Conservation (phyloP, 2,113 vertebrate genomes). For the Ovis canadensis region DNA sequence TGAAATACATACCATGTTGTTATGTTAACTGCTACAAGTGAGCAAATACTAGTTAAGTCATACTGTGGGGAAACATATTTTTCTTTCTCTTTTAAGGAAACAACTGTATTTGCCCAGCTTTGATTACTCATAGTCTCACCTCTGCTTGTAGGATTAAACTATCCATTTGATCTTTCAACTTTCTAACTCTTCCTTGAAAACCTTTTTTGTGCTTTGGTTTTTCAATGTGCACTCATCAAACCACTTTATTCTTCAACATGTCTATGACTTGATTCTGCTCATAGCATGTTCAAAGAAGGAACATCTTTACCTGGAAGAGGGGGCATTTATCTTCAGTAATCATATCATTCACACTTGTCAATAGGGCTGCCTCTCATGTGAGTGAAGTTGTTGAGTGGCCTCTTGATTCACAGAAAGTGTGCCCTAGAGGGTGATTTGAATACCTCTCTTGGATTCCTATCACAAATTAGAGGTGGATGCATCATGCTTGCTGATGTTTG, state of each 20-base stretch:
- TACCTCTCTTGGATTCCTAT: background rate
- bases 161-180: background rate
- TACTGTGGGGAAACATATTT: background rate
- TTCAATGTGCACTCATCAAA: background rate
- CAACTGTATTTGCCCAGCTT: background rate
- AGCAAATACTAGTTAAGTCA: background rate
- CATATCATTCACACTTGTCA: background rate
- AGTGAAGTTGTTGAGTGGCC: background rate
- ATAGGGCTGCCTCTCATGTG: background rate
- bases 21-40: background rate
- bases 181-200: background rate
- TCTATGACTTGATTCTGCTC: background rate
- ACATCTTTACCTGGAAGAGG: background rate
- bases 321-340: background rate
- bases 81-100: background rate
- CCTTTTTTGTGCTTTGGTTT: background rate
- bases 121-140: background rate
- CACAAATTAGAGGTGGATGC: background rate
- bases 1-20: background rate
- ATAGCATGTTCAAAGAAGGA: background rate
- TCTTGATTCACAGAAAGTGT: background rate
- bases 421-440: background rate
- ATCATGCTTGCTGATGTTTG: background rate
- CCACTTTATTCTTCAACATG: background rate
- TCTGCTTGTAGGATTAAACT: background rate